Evolutionary conservation across 64 coral and sea anemone genomes (phyloP).

Genomic region (Hydrozoanthus tunicans): DNA sequence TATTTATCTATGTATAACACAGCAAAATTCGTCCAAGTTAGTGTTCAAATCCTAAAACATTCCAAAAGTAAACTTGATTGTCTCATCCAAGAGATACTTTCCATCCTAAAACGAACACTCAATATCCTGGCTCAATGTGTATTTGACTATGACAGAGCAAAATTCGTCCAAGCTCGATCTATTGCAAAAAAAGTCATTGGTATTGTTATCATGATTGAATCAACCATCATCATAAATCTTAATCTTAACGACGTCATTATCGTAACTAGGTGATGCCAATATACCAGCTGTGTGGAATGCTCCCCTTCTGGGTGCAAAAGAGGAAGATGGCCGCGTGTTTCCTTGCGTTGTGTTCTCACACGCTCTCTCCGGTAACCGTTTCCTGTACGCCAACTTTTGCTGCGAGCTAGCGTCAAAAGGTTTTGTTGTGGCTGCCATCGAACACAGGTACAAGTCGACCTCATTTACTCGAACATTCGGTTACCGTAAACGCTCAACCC

Average conservation of each 20-base stretch:
- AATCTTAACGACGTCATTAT: not conserved
- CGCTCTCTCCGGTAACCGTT: conserved; percentile 6
- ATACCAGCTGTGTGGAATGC: conserved; percentile 39
- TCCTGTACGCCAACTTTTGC: conserved; percentile 18
- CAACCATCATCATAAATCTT: not conserved
- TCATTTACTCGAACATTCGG: not conserved
- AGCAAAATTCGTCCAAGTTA: too few relatives aligned
- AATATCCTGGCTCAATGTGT: too few relatives aligned
- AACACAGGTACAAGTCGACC: conserved; percentile 18
- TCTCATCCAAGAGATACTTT: too few relatives aligned
- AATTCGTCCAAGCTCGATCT: too few relatives aligned
- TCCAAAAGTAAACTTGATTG: too few relatives aligned
- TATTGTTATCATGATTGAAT: too few relatives aligned
- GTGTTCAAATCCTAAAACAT: too few relatives aligned
- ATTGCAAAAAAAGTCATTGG: not conserved
- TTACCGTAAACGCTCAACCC: too few relatives aligned
- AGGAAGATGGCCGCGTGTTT: not conserved
- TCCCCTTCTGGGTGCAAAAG: not conserved
- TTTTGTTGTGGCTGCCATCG: conserved; percentile 14
- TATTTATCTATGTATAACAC: too few relatives aligned
- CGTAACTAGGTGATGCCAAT: conserved; percentile 5
- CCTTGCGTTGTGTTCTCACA: conserved; percentile 46
- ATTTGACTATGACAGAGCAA: too few relatives aligned
- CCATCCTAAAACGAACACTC: too few relatives aligned
- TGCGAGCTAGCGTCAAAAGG: conserved; percentile 48